Percentiles rank a stretch among this genome's conserved stretches.
These are phyloP conservation scores for Aselliscus stoliczkanus DNA, from an alignment of 2,797 vertebrate genomes.

Conservation along the genomic window DNA sequence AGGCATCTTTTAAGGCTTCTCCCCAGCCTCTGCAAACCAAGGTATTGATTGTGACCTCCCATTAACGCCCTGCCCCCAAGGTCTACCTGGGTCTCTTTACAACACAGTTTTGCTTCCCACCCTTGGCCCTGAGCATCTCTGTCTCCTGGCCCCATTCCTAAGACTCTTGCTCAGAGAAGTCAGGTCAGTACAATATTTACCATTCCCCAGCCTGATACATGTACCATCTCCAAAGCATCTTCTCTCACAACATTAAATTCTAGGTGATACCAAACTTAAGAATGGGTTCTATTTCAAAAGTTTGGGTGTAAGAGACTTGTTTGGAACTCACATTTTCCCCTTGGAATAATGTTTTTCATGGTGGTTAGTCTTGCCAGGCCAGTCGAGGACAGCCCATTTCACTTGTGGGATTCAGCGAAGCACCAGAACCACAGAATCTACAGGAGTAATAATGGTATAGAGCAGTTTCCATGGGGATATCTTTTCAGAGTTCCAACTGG, in stretches of 20 bases:
- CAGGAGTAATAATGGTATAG: neutral
- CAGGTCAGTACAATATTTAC: neutral
- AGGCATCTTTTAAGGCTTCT: neutral
- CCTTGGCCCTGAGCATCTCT: neutral
- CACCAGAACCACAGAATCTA: neutral
- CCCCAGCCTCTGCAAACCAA: neutral
- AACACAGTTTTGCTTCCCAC: neutral
- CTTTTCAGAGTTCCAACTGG: slow-evolving; percentile 3
- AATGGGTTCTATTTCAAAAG: neutral
- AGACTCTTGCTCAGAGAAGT: neutral
- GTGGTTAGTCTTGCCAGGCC: neutral
- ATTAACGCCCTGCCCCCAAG: accelerated
- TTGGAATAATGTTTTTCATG: neutral
- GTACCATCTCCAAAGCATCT: neutral
- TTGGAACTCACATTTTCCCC: slow-evolving; percentile 1
- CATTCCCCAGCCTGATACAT: neutral
- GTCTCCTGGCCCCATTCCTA: neutral
- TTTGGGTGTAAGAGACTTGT: neutral
- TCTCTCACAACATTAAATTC: neutral
- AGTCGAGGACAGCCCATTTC: neutral
- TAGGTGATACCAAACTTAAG: neutral
- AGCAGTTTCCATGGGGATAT: slow-evolving; percentile 28
- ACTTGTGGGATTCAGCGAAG: neutral
- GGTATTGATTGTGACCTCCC: neutral
- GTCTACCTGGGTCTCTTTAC: neutral